phyloP scores from a whole-genome alignment of 2,888 invertebrate species.

The Sericinus montela region DNA sequence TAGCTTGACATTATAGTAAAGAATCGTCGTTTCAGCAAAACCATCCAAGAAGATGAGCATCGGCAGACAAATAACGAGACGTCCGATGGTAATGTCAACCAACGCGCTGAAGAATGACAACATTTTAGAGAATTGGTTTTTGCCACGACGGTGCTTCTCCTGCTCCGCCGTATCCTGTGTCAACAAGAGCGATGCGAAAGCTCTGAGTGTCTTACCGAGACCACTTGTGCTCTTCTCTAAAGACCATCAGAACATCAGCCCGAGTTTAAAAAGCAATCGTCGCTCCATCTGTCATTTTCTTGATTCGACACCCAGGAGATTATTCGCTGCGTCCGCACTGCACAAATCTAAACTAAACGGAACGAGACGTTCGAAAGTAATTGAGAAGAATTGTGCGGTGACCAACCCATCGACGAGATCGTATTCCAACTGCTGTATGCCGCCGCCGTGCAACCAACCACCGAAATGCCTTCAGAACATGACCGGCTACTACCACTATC shows the following conservation, averaged over 20 bases:
- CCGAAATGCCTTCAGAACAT: constrained; percentile 53
- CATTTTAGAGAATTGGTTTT: constrained; percentile 18
- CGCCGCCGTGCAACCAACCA: constrained; percentile 51
- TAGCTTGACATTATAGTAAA: constrained; percentile 39
- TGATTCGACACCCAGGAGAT: too few species aligned
- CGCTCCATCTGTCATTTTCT: too few species aligned
- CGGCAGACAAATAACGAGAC: constrained; percentile 32
- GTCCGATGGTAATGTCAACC: constrained; percentile 29
- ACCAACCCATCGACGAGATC: background rate
- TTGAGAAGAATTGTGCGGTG: background rate
- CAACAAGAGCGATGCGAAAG: too few species aligned
- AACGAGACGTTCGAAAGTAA: background rate
- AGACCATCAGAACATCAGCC: too few species aligned
- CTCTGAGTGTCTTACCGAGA: too few species aligned
- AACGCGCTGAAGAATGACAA: constrained; percentile 17
- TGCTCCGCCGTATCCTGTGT: constrained; percentile 12
- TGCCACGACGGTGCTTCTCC: constrained; percentile 18
- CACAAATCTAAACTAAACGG: too few species aligned
- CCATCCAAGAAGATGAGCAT: constrained; percentile 37
- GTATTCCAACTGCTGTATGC: constrained; percentile 32
- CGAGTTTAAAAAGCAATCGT: too few species aligned
- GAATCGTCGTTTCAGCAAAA: constrained; percentile 59
- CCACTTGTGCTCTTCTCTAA: too few species aligned
- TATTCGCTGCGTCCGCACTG: too few species aligned
- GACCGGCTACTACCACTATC: constrained; percentile 65